Evolutionary conservation across 2,797 vertebrate species (phyloP), one percentile per base, ranked within the genome.

Genomic region (Tragopan temminckii): DNA sequence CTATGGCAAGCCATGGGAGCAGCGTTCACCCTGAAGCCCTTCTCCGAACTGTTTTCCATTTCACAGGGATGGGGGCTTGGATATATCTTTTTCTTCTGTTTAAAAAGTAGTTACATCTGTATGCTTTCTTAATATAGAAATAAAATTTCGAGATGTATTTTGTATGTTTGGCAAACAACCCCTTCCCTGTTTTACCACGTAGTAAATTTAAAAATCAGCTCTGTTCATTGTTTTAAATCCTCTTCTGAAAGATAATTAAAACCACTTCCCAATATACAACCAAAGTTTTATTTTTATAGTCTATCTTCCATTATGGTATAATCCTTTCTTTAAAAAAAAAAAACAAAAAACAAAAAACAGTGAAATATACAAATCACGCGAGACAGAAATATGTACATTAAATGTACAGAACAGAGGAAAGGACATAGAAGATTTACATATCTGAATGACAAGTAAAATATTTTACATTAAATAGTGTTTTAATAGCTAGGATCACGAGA

Each of bases 391-490:
- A 98, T 98, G 98, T 98, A 98, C 98, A 98, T 97, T 98, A 97
- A 97, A 98, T 98, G 98, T 98, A 98, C 97, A 98, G 97, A 97
- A 98, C 92, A 97, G 93, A 98, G 93, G 96, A 97, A 97, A 98
- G 88, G 94, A 96, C 96, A 97, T 89, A 97, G 93, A 96, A 97
- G 98, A 98, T 98, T 98, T 98, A 98, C 97, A 98, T 97, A 98
- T 98, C 97, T 98, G 97, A 97, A 98, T 97, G 97, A 97, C 93
- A 97, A 80, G 96, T 96, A 97, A 97, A 98, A 96, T 98, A 98
- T 97, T 97, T 98, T 98, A 98, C 98, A 98, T 98, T 98, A 98
- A 98, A 98, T 98, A 98, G 97, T 96, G 94, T 97, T 97, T 97
- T 97, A 97, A 97, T 97, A 97, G 94, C 96, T 97, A 97, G 96